Evolutionary conservation across 2,113 vertebrate genomes (phyloP).

Genomic region (Brevimyrus niger): DNA sequence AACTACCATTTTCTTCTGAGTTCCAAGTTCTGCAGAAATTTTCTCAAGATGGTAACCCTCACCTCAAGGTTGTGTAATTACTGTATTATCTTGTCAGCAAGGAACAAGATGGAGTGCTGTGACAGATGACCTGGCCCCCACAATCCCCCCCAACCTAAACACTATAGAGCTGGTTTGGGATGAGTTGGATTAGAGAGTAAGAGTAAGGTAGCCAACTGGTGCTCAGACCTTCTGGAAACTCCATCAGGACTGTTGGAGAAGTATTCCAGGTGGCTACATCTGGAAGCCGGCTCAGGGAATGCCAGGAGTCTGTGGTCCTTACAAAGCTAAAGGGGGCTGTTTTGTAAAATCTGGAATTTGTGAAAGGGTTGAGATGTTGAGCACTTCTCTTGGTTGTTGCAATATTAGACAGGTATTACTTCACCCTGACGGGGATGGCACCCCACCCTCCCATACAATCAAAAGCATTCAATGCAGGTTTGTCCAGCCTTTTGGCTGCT

Average conservation of each 20-base stretch:
- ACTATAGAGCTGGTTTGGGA: background rate
- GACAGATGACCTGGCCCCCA: background rate
- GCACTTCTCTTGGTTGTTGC: background rate
- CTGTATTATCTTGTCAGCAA: background rate
- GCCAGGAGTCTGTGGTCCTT: background rate
- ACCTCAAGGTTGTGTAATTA: background rate
- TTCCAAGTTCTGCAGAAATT: background rate
- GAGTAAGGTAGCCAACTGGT: background rate
- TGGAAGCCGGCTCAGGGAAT: background rate
- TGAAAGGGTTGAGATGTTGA: background rate
- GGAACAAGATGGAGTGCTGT: background rate
- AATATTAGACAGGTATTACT: background rate
- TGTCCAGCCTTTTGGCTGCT: background rate
- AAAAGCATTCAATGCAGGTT: background rate
- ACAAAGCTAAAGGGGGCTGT: background rate
- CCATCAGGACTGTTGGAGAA: background rate
- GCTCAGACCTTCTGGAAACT: background rate
- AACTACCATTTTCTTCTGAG: background rate
- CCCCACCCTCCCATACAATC: background rate
- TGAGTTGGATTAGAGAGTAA: background rate
- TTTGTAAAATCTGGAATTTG: background rate
- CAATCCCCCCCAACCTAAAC: background rate
- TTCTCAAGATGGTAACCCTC: background rate
- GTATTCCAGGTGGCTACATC: no score
- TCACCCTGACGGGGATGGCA: background rate